Conservation (phyloP, 2,797 vertebrate genomes). For the Chelmon rostratus region DNA sequence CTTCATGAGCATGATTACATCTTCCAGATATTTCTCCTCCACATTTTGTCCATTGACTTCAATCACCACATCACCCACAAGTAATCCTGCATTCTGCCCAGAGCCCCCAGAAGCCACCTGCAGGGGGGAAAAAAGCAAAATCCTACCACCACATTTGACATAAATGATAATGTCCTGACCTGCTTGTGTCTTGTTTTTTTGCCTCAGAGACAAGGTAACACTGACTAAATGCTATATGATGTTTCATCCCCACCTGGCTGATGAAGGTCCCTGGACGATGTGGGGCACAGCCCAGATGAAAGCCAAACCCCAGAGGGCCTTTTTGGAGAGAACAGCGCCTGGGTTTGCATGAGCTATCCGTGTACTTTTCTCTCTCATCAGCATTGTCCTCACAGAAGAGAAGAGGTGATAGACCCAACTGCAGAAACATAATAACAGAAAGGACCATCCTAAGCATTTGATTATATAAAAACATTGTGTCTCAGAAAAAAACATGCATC, state of each 20-base stretch:
- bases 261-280: slow-evolving; percentile 77
- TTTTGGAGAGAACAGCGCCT: slow-evolving; percentile 72
- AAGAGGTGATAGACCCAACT: slow-evolving; percentile 85
- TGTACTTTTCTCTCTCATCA: slow-evolving; percentile 37
- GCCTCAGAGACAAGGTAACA: background rate
- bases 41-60: slow-evolving; percentile 87
- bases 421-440: slow-evolving; percentile 16
- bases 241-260: slow-evolving; percentile 78
- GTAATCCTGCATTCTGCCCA: slow-evolving; percentile 82
- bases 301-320: slow-evolving; percentile 75
- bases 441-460: background rate
- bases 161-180: background rate
- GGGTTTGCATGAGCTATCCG: slow-evolving; percentile 32
- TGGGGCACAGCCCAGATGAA: slow-evolving; percentile 75
- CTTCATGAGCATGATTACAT: slow-evolving; percentile 78
- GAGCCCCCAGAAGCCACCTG: slow-evolving; percentile 82
- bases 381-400: slow-evolving; percentile 79
- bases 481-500: background rate
- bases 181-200: background rate
- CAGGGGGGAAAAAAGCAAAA: background rate
- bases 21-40: slow-evolving; percentile 75
- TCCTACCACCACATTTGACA: background rate
- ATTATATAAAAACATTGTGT: background rate
- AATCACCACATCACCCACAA: slow-evolving; percentile 82
- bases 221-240: background rate